A percentile compares a stretch with the other conserved stretches of the same genome.
These are phyloP conservation scores for Cyclina sinensis DNA, from an alignment of 1,140 invertebrate genomes.

Conservation along the genomic window DNA sequence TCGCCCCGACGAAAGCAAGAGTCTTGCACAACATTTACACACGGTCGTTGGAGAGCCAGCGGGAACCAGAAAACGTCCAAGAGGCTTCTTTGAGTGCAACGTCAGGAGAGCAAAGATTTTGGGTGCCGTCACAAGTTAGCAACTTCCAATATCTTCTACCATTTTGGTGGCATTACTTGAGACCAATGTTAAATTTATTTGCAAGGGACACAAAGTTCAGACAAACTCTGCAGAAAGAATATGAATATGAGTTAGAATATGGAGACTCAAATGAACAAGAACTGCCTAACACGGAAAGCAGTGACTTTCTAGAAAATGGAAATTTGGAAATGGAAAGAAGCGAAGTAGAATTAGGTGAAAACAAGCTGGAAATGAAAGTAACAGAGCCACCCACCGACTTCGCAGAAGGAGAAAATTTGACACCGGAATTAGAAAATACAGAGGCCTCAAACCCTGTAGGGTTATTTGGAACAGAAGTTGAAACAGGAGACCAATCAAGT, in stretches of 20 bases:
- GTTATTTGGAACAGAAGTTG: not conserved
- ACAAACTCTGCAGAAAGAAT: conserved; percentile 10
- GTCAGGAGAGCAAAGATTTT: not conserved
- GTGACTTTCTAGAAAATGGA: not conserved
- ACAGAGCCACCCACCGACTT: not conserved
- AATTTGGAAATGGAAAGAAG: not conserved
- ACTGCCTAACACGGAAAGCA: not conserved
- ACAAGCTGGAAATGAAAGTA: not conserved
- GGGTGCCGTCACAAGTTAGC: not conserved
- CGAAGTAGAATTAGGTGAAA: not conserved
- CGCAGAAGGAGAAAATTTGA: not conserved
- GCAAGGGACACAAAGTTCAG: not conserved
- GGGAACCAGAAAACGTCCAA: not conserved
- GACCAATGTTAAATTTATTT: not conserved
- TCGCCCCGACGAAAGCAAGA: not conserved
- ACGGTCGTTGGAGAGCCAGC: not conserved
- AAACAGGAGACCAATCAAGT: not conserved
- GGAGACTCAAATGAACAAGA: not conserved
- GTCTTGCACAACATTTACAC: not conserved
- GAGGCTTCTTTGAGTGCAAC: not conserved
- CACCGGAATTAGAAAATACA: not conserved
- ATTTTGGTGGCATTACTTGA: conserved; percentile 26
- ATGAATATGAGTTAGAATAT: not conserved
- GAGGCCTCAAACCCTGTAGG: not conserved
- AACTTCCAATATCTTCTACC: not conserved